phyloP scores from a whole-genome alignment of 2,113 vertebrate genomes.

The Sinocyclocheilus grahami region DNA sequence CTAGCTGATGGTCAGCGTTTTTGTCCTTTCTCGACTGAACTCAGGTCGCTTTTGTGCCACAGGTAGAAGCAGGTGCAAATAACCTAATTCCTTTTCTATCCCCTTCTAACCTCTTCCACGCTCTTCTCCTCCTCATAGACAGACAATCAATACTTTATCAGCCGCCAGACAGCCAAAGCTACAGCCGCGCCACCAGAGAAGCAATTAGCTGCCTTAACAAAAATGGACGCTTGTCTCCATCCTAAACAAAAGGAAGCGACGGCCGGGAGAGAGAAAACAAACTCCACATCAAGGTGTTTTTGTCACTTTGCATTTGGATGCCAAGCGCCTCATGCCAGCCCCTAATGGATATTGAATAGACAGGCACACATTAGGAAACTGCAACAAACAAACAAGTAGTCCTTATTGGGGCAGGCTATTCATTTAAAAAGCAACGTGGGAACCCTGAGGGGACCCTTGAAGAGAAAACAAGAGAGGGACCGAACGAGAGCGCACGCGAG shows the following conservation, averaged over 20 bases:
- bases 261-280: slow-evolving; percentile 43
- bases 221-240: slow-evolving; percentile 53
- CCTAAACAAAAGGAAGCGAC: slow-evolving; percentile 50
- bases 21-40: slow-evolving; percentile 26
- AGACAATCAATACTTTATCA: slow-evolving; percentile 61
- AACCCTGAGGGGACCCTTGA: slow-evolving; percentile 50
- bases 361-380: slow-evolving; percentile 49
- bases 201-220: slow-evolving; percentile 57
- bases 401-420: slow-evolving; percentile 55
- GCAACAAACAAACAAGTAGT: slow-evolving; percentile 58
- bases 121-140: slow-evolving; percentile 45
- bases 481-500: neutral
- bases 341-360: slow-evolving; percentile 62
- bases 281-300: slow-evolving; percentile 60
- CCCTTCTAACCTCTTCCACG: slow-evolving; percentile 43
- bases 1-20: slow-evolving; percentile 7
- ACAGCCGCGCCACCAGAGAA: slow-evolving; percentile 45
- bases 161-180: slow-evolving; percentile 50
- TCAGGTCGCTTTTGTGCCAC: slow-evolving; percentile 42
- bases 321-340: slow-evolving; percentile 28
- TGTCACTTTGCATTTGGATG: slow-evolving; percentile 57
- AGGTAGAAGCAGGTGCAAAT: slow-evolving; percentile 47
- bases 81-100: slow-evolving; percentile 48
- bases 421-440: slow-evolving; percentile 52
- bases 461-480: slow-evolving; percentile 35